phyloP scores from a whole-genome alignment of 2,797 vertebrate species.

The Anomalospiza imberbis region DNA sequence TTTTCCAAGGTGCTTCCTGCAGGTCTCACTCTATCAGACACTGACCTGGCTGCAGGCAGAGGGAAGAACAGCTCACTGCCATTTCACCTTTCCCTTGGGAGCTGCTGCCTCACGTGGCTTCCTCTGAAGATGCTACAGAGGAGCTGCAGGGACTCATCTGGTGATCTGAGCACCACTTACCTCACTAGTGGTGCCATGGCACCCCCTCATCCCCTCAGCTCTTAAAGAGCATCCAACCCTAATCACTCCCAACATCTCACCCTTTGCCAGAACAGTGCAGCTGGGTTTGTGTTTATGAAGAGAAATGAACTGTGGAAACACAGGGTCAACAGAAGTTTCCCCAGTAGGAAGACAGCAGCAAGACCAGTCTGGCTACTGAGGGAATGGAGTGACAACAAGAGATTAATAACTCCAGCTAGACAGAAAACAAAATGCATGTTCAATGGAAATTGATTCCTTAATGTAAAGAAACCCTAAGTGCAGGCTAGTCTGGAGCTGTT shows the following conservation, averaged over 20 bases:
- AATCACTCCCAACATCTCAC: not conserved
- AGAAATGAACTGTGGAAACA: not conserved
- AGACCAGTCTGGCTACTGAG: not conserved
- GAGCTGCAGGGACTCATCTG: not conserved
- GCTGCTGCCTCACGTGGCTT: not conserved
- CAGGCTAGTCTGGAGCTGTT: not conserved
- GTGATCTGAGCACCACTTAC: not conserved
- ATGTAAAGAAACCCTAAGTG: constrained; percentile 5
- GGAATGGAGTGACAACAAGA: not conserved
- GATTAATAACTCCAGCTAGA: not conserved
- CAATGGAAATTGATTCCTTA: constrained; percentile 9
- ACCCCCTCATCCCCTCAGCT: not conserved
- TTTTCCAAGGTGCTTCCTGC: not conserved
- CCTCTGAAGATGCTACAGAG: not conserved
- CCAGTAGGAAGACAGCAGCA: fast-evolving
- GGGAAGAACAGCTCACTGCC: not conserved
- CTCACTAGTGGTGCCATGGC: not conserved
- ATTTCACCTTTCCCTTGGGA: not conserved
- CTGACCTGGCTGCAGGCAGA: not conserved
- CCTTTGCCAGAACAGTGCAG: not conserved
- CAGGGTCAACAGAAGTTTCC: not conserved
- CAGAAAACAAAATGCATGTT: not conserved
- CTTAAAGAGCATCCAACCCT: not conserved
- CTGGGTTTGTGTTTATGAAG: not conserved
- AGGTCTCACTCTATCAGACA: not conserved